Evolutionary conservation across 2,113 vertebrate species (phyloP), one percentile per base, ranked within the genome.

Genomic region (Pycnonotus jocosus): DNA sequence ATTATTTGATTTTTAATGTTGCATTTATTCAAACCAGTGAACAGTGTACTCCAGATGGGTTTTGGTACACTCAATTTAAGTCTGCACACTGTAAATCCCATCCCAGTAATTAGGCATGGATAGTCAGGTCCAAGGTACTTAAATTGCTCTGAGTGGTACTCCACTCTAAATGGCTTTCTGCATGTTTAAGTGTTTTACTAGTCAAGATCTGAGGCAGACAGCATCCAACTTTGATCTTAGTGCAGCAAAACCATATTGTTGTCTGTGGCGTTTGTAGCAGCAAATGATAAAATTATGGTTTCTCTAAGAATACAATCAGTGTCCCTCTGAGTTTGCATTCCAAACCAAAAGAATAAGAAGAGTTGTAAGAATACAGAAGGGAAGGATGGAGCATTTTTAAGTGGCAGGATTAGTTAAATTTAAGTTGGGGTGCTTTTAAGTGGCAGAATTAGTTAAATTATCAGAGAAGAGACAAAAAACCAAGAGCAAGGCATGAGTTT

Each of bases 1-100:
- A 87, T 91, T 95, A 61, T 90, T 90, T 89, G 47, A 72, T 82
- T 82, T 93, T 96, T 92, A 95, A 85, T 62, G 87, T 82, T 89
- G 66, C 3, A 4, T 82, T 96, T 94, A 94, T 87, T 72, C 48
- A 76, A 87, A 60, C 23, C 66, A 94, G 16, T 91, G 92, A 92
- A 81, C 82, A 95, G 60, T 44, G 84, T 85, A 80, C 25, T 94
- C 84, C 74, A 91, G 74, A 80, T 91, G 74, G 73, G 16, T 15
- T 89, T 92, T 90, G 54, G 48, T 77, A 65, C 62, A 91, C 78
- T 88, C 33, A 0, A 4, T 85, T 95, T 95, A 80, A 58, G 92
- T 69, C 74, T 42, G 45, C 50, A 85, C 38, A 62, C 37, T 91
- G 92, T 72, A 95, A 94, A 89, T 80, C 66, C 30, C 62, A 44